Percentiles rank a stretch among this genome's conserved stretches.
Conservation (phyloP, 2,797 vertebrate genomes). For the Antrozous pallidus region DNA sequence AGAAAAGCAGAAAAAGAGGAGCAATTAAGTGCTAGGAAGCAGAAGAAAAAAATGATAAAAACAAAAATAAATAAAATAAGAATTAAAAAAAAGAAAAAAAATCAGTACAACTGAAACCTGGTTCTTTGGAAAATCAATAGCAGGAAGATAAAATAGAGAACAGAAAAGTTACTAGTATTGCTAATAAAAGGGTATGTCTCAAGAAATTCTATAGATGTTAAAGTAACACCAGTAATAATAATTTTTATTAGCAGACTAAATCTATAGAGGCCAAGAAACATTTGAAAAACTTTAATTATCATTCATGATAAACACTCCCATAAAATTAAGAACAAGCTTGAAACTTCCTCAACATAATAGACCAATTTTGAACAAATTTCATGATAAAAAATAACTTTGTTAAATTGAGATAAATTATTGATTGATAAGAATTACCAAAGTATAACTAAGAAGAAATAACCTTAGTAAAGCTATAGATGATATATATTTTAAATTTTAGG, state of each 20-base stretch:
- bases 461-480: background rate
- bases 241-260: background rate
- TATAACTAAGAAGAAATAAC: background rate
- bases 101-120: background rate
- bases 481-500: background rate
- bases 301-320: background rate
- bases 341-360: background rate
- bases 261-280: background rate
- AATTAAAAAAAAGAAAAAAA: background rate
- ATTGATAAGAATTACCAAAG: background rate
- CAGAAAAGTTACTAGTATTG: background rate
- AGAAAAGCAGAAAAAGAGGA: background rate
- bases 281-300: background rate
- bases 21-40: background rate
- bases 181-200: background rate
- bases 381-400: background rate
- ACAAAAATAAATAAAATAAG: background rate
- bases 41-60: background rate
- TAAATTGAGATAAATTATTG: background rate
- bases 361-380: background rate
- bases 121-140: background rate
- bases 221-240: background rate
- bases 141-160: background rate
- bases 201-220: background rate
- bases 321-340: background rate